phyloP scores from a whole-genome alignment of 2,113 vertebrate genomes.

The Charina bottae region DNA sequence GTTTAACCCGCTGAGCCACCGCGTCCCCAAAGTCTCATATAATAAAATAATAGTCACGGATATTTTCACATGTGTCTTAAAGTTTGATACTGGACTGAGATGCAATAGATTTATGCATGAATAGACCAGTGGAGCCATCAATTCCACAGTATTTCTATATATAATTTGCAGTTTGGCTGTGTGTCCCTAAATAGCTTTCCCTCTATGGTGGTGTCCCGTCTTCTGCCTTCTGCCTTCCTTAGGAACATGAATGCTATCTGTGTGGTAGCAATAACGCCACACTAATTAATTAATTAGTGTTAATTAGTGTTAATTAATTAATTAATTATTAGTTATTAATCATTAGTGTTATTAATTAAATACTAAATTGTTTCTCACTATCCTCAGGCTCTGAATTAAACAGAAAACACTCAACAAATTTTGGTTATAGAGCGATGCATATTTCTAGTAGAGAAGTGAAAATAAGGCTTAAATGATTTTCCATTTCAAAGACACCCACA shows the following conservation, averaged over 20 bases:
- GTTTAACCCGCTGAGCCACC: no score
- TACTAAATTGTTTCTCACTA: neutral
- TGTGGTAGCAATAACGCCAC: neutral
- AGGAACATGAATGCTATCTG: neutral
- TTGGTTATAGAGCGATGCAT: neutral
- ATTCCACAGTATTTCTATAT: no score
- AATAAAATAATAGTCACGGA: neutral
- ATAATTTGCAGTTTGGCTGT: neutral
- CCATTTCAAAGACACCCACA: neutral
- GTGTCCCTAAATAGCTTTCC: neutral
- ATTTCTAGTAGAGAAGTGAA: neutral
- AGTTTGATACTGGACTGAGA: neutral
- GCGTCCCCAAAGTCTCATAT: neutral
- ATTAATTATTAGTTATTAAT: no score
- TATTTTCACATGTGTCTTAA: neutral
- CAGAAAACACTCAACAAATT: neutral
- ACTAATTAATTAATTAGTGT: neutral
- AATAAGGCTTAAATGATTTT: neutral
- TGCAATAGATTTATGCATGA: neutral
- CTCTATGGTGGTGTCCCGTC: neutral
- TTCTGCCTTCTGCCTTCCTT: neutral
- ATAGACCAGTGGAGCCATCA: no score
- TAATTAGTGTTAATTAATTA: no score
- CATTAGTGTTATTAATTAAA: no score
- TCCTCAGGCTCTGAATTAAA: neutral